Evolutionary conservation across 2,888 invertebrate species (phyloP).

Genomic region (Syrista parreyssii): DNA sequence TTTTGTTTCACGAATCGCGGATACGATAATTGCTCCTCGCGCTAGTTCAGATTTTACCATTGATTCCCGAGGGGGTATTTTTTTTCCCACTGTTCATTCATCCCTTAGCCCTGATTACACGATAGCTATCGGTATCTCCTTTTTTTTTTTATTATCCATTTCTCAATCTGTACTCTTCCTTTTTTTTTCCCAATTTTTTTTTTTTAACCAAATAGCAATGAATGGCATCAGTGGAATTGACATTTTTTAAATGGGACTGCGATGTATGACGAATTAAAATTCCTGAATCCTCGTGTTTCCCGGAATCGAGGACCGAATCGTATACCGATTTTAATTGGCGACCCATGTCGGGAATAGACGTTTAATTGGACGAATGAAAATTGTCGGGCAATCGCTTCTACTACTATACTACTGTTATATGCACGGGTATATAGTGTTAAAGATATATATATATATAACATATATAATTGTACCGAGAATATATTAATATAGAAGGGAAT

Average conservation of each 20-base stretch:
- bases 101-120: neutral
- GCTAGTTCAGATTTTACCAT: neutral
- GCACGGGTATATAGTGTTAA: neutral
- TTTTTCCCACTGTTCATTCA: neutral
- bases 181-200: neutral
- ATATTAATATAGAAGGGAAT: neutral
- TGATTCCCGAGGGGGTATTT: neutral
- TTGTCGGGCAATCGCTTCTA: neutral
- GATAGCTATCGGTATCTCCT: neutral
- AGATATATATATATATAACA: neutral
- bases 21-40: conserved; percentile 51
- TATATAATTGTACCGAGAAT: neutral
- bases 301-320: neutral
- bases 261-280: neutral
- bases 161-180: neutral
- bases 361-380: neutral
- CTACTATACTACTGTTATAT: neutral
- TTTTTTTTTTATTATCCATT: neutral
- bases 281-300: neutral
- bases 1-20: conserved; percentile 49
- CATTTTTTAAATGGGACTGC: neutral
- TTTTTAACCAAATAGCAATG: neutral
- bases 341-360: neutral
- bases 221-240: neutral
- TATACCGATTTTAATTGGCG: neutral